A percentile compares a stretch with the other conserved stretches of the same genome.
Evolutionary conservation across 2,888 invertebrate species (phyloP).

Genomic region (Drosophila neutralis): DNA sequence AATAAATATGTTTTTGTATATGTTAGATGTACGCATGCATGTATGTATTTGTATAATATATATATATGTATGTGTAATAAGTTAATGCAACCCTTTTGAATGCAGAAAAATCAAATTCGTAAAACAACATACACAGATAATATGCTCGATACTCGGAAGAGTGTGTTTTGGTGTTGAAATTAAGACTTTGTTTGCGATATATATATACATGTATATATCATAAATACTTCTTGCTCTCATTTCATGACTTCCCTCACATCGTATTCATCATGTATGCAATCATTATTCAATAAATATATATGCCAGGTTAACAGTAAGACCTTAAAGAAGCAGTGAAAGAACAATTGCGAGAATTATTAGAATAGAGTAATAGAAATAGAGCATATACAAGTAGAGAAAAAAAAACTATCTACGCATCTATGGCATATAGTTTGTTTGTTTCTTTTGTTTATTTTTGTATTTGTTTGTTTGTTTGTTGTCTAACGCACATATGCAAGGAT

Average conservation of each 20-base stretch:
- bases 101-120: constrained; percentile 57
- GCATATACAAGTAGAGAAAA: constrained; percentile 53
- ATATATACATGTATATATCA: constrained; percentile 25
- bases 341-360: constrained; percentile 65
- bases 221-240: constrained; percentile 48
- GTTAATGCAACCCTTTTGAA: constrained; percentile 76
- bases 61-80: constrained; percentile 59
- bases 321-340: constrained; percentile 69
- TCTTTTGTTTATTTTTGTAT: constrained; percentile 17
- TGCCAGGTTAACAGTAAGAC: constrained; percentile 68
- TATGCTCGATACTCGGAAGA: constrained; percentile 22
- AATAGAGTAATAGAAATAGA: constrained; percentile 53
- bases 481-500: constrained; percentile 63
- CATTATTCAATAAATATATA: constrained; percentile 57
- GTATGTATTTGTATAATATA: constrained; percentile 40
- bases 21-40: constrained; percentile 53
- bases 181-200: constrained; percentile 49
- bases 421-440: constrained; percentile 47
- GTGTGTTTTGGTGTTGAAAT: constrained; percentile 52
- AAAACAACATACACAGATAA: constrained; percentile 52
- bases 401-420: constrained; percentile 56
- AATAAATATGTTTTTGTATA: constrained; percentile 68
- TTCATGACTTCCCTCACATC: constrained; percentile 18
- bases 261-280: constrained; percentile 46
- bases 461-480: constrained; percentile 47